Conservation (phyloP, 92 coral and sea anemone genomes). For the Porites evermanni region DNA sequence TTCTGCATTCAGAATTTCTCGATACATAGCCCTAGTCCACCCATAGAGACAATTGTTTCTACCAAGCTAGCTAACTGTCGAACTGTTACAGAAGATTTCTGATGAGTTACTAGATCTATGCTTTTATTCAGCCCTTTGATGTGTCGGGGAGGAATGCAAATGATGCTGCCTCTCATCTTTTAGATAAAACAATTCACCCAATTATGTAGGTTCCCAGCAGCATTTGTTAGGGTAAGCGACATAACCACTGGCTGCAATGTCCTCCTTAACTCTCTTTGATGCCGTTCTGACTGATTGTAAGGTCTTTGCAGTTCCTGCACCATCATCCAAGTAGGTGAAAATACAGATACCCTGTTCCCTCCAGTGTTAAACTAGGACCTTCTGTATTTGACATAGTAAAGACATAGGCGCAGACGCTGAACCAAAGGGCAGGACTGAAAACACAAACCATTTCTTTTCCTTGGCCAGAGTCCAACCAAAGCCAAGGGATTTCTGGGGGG, state of each 20-base stretch:
- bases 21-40: not conserved
- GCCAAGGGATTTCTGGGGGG: constrained; percentile 24
- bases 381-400: constrained; percentile 2
- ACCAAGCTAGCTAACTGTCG: constrained; percentile 28
- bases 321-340: constrained; percentile 69
- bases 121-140: not conserved
- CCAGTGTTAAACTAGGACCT: constrained; percentile 51
- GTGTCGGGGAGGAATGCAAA: constrained; percentile 4
- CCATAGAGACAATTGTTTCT: constrained; percentile 27
- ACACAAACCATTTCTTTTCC: constrained; percentile 7
- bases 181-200: constrained; percentile 43
- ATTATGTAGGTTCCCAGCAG: constrained; percentile 45
- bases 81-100: not conserved
- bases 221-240: constrained; percentile 22
- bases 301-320: constrained; percentile 58
- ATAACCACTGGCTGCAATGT: constrained; percentile 32
- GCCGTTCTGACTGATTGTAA: constrained; percentile 36
- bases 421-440: constrained; percentile 47
- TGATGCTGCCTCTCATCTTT: constrained; percentile 8
- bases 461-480: constrained; percentile 24
- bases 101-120: not conserved
- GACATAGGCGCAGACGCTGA: not conserved
- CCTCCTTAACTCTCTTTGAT: constrained; percentile 32
- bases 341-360: constrained; percentile 49
- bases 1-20: not conserved